These are phyloP conservation scores for rat (Rattus norvegicus) DNA, from an alignment of 2,113 vertebrate genomes.

Conservation along the genomic window DNA sequence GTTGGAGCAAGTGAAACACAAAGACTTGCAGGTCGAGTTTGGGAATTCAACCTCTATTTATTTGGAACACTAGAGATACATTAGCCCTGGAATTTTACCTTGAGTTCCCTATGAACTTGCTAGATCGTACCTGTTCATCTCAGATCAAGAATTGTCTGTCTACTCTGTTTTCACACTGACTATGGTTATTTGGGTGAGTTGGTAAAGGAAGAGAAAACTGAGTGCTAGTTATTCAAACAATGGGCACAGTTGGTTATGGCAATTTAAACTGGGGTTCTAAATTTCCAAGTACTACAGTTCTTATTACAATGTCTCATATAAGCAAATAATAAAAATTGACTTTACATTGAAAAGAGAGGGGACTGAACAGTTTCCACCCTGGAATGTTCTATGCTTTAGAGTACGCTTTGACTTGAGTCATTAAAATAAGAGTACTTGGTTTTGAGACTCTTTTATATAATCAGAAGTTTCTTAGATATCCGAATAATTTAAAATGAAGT, in stretches of 20 bases:
- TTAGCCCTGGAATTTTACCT: background rate
- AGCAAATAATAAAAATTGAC: background rate
- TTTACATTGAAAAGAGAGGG: background rate
- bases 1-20: constrained; percentile 56
- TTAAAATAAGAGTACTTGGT: background rate
- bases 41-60: background rate
- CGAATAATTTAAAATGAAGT: background rate
- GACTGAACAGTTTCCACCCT: background rate
- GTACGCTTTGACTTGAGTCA: background rate
- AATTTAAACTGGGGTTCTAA: background rate
- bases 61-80: background rate
- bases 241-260: background rate
- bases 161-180: background rate
- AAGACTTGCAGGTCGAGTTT: constrained; percentile 7
- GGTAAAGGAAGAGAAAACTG: background rate
- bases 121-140: background rate
- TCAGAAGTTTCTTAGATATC: background rate
- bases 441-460: background rate
- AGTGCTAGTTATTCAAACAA: background rate
- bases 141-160: background rate
- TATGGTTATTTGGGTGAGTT: background rate
- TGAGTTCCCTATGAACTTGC: background rate
- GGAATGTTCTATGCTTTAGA: background rate
- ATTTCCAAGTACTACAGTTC: background rate
- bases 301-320: background rate